phyloP scores from a whole-genome alignment of 2,797 vertebrate species.

The Miichthys miiuy region DNA sequence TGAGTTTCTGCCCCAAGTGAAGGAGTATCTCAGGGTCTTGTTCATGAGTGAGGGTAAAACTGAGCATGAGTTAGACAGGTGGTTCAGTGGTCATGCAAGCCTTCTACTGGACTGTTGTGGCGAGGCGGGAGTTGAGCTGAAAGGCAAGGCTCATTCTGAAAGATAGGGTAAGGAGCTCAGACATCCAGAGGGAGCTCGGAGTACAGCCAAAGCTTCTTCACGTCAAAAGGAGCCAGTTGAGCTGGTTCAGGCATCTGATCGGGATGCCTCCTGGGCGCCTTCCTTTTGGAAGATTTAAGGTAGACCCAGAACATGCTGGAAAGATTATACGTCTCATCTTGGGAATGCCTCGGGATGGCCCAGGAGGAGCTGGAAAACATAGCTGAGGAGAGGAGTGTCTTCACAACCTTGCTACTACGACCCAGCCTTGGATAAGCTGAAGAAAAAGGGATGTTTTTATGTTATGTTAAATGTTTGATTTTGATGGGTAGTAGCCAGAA shows the following conservation, averaged over 20 bases:
- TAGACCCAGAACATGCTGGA: not conserved
- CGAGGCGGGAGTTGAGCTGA: not conserved
- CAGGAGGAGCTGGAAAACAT: not conserved
- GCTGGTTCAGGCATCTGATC: not conserved
- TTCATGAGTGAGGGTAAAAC: not conserved
- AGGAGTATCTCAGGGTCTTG: not conserved
- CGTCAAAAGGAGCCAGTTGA: not conserved
- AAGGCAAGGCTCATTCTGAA: not conserved
- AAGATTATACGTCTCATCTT: conserved; percentile 1
- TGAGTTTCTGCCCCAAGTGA: not conserved
- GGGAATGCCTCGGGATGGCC: not conserved
- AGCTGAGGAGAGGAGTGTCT: not conserved
- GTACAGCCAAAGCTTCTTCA: not conserved
- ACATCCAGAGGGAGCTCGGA: not conserved
- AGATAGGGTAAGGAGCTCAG: not conserved
- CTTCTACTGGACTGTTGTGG: not conserved
- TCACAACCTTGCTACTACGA: too few species aligned
- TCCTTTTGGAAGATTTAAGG: not conserved
- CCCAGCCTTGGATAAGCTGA: too few species aligned
- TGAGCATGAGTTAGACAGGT: not conserved
- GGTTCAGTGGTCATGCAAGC: not conserved
- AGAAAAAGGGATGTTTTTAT: not conserved
- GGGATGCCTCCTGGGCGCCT: not conserved
- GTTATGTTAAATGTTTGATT: too few species aligned
- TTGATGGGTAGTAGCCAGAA: not conserved